Evolutionary conservation across 2,113 vertebrate species (phyloP).

Genomic region (Cynopterus brachyotis): DNA sequence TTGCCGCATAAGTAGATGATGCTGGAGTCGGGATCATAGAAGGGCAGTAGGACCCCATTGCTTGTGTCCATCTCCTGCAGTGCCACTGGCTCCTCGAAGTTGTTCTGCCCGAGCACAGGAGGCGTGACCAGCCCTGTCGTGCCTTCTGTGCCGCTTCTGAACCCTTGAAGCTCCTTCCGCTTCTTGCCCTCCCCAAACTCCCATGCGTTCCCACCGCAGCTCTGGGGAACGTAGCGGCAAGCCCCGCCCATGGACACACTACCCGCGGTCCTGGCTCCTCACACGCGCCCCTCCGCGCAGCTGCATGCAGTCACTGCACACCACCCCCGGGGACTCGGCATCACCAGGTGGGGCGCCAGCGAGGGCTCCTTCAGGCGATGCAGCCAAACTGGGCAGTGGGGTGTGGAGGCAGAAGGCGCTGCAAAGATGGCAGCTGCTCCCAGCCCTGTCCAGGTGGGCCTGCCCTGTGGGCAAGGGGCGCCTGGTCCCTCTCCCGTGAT

Average conservation of each 20-base stretch:
- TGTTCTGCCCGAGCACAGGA: constrained; percentile 84
- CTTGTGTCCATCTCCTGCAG: constrained; percentile 98
- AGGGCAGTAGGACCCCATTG: constrained; percentile 95
- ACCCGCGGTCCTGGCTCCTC: background rate
- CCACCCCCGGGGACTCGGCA: constrained; percentile 81
- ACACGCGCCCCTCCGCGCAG: background rate
- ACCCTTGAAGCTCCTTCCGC: background rate
- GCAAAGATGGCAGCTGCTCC: constrained; percentile 42
- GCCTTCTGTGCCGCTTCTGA: background rate
- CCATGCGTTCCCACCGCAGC: background rate
- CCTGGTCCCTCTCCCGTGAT: constrained; percentile 67
- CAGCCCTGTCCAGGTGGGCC: constrained; percentile 51
- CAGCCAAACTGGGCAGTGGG: constrained; percentile 46
- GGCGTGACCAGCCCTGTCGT: constrained; percentile 56
- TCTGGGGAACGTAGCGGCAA: background rate
- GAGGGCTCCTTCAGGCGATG: constrained; percentile 57
- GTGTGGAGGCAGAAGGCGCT: constrained; percentile 28
- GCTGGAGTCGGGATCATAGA: constrained; percentile 95
- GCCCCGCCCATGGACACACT: background rate
- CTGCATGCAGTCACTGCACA: constrained; percentile 77
- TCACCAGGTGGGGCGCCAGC: constrained; percentile 48
- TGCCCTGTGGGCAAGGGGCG: constrained; percentile 47
- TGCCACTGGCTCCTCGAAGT: constrained; percentile 97
- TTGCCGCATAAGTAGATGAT: constrained; percentile 97
- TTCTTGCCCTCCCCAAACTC: background rate